A percentile compares a stretch with the other conserved stretches of the same genome.
phyloP scores from a whole-genome alignment of 1,140 invertebrate genomes.

The Drosophila dunni region DNA sequence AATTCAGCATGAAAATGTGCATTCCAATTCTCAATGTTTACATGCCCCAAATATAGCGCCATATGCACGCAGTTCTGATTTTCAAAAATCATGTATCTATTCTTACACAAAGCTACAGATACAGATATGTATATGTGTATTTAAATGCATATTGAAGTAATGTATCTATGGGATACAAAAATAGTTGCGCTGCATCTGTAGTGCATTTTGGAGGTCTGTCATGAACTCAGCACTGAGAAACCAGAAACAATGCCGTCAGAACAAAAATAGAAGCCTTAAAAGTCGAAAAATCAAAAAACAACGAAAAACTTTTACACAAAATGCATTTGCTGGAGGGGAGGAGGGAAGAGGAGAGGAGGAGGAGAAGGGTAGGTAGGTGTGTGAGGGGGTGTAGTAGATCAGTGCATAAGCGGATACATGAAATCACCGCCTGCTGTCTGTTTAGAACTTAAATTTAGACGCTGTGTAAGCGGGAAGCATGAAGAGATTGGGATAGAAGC shows the following conservation, averaged over 20 bases:
- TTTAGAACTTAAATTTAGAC: conserved; percentile 72
- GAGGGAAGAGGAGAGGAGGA: background rate
- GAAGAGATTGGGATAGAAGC: background rate
- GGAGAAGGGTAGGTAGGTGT: background rate
- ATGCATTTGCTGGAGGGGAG: conserved; percentile 26
- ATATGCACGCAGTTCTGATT: conserved; percentile 13
- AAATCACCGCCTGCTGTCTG: conserved; percentile 49
- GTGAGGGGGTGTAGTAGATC: too few species aligned
- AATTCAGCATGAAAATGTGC: background rate
- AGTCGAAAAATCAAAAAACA: conserved; percentile 48
- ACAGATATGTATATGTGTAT: conserved; percentile 4
- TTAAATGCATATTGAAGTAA: conserved; percentile 12
- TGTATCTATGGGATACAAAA: conserved; percentile 61
- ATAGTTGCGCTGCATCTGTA: conserved; percentile 48
- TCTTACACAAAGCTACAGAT: conserved; percentile 2
- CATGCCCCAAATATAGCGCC: conserved; percentile 22
- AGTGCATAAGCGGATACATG: conserved; percentile 8
- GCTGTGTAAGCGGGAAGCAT: background rate
- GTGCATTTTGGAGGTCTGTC: conserved; percentile 70
- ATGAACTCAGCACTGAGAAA: conserved; percentile 31
- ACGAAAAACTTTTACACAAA: conserved; percentile 53
- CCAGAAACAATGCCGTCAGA: conserved; percentile 64
- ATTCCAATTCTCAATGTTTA: conserved; percentile 23
- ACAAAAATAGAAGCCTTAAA: conserved; percentile 60
- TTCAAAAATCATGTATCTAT: conserved; percentile 4